These are phyloP conservation scores for Bombus ignitus DNA, from an alignment of 1,140 invertebrate genomes.

Conservation along the genomic window DNA sequence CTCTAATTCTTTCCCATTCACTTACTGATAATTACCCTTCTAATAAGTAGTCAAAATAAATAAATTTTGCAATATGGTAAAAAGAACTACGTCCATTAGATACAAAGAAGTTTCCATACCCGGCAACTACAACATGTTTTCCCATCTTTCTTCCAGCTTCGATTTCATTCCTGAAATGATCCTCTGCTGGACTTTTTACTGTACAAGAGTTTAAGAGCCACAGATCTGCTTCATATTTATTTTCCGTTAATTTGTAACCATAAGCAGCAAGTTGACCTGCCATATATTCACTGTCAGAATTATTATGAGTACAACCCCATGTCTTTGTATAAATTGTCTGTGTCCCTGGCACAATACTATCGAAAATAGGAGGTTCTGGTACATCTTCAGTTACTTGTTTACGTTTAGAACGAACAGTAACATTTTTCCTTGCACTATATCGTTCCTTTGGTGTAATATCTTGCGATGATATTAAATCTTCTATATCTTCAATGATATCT, in stretches of 20 bases:
- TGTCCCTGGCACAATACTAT: conserved; percentile 89
- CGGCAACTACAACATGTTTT: conserved; percentile 96
- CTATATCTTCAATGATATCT: conserved; percentile 90
- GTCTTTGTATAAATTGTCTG: conserved; percentile 97
- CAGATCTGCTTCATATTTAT: conserved; percentile 92
- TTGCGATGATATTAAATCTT: conserved; percentile 90
- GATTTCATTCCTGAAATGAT: conserved; percentile 98
- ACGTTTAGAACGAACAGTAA: conserved; percentile 85
- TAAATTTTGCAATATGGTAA: not conserved
- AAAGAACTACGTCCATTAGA: not conserved
- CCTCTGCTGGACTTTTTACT: conserved; percentile 98
- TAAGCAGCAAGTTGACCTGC: conserved; percentile 94
- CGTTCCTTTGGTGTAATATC: conserved; percentile 90
- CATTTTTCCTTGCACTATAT: conserved; percentile 87
- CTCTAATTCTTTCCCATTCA: not conserved
- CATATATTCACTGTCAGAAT: conserved; percentile 98
- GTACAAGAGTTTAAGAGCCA: conserved; percentile 99
- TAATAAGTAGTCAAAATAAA: not conserved
- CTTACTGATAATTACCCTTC: not conserved
- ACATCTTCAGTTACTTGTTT: conserved; percentile 60
- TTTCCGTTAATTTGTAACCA: conserved; percentile 93
- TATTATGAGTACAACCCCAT: conserved; percentile 99
- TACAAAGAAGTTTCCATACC: conserved; percentile 83
- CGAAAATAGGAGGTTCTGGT: conserved; percentile 62
- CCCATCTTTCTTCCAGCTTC: conserved; percentile 88